Base-by-base conservation (phyloP, 2,113 vertebrate species). In the Xiphophorus couchianus region DNA sequence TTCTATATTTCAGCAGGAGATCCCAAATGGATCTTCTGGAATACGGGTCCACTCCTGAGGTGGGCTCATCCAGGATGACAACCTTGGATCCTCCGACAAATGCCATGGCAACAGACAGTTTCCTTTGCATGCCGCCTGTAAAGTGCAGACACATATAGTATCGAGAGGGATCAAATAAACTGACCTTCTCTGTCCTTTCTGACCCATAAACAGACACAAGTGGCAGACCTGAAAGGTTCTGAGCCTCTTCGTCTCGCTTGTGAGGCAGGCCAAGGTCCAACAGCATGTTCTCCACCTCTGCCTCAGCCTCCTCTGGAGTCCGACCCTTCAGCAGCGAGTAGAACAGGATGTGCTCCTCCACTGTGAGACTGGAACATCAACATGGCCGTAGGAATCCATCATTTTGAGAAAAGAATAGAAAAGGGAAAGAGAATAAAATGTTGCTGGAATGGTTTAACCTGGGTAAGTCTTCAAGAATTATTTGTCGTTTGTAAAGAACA, bases 41-140 rank as follows among this genome's bases (percentile, higher is more conserved):
- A 69, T 96, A 96, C 0, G 97, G 96, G 86, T 99, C 97, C 62
- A 98, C 94, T 61, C 96, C 96, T n/a, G 96, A 97, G 12, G 96
- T 98, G 14, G 97, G 97, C 67, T 98, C 97, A 1, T 98, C 96
- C 80, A 98, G 87, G 84, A 98, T 93, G 79, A 98, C 95, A 0
- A 96, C 96, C 80, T 93, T 94, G 1, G 95, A 95, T 1, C 92
- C 91, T 10, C 97, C 96, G 14, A 97, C 95, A 87, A 98, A 97
- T 1, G 96, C 96, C 85, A 97, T 96, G 35, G 96, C 96, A 44
- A 97, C 91, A 0, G 97, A 98, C 30, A 98, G 90, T 60, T 95
- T 96, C 90, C 97, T 96, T 90, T 96, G 96, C 94, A 96, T 95
- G 14, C 97, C 97, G 0, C 97, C 96, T 83, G 94, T 90, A 73